phyloP scores from a whole-genome alignment of 2,797 vertebrate species.

The Margarornis squamiger region DNA sequence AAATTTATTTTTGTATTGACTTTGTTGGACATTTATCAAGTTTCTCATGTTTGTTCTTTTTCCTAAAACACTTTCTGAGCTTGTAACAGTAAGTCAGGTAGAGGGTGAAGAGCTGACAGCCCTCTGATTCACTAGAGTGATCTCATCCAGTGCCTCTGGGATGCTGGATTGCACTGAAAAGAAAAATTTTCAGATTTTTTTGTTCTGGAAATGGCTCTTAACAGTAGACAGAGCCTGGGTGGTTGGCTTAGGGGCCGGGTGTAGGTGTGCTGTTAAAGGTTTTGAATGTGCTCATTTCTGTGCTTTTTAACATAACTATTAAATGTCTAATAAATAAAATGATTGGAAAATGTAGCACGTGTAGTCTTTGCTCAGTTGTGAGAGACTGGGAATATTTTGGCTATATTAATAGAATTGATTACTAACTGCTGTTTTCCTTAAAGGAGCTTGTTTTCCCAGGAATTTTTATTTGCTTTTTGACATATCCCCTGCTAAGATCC shows the following conservation, averaged over 20 bases:
- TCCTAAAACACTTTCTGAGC: neutral
- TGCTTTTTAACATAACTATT: neutral
- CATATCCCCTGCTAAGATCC: neutral
- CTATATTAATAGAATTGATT: neutral
- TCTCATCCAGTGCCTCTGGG: neutral
- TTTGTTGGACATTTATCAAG: neutral
- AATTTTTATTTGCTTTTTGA: neutral
- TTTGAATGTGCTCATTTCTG: neutral
- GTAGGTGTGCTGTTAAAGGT: too few relatives aligned
- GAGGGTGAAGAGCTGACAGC: neutral
- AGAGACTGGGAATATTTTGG: neutral
- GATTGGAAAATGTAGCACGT: neutral
- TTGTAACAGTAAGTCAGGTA: neutral
- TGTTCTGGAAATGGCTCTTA: neutral
- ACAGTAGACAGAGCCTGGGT: neutral
- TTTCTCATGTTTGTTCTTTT: neutral
- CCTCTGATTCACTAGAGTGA: accelerated
- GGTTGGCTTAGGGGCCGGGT: neutral
- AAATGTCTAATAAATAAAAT: neutral
- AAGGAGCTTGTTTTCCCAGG: neutral
- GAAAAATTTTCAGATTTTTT: neutral
- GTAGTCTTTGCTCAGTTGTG: neutral
- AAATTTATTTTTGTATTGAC: accelerated
- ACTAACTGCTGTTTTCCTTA: neutral
- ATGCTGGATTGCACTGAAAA: neutral